Percentiles rank a stretch among this genome's conserved stretches.
Evolutionary conservation across 1,140 invertebrate genomes (phyloP).

Genomic region (Marisa cornuarietis): DNA sequence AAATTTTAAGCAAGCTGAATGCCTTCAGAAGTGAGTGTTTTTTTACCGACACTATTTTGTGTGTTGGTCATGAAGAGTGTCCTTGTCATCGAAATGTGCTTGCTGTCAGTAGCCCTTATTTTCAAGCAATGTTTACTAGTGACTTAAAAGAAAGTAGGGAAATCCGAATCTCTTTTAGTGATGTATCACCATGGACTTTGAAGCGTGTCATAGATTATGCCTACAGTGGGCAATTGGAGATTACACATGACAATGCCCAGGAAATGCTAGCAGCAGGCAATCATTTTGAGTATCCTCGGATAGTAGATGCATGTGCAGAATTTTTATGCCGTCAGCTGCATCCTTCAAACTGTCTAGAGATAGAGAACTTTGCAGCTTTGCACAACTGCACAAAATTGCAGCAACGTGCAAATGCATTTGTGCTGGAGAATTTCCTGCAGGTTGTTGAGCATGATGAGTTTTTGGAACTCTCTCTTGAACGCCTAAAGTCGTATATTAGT

Average conservation of each 20-base stretch:
- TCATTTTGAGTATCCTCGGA: constrained; percentile 66
- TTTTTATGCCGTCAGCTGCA: constrained; percentile 65
- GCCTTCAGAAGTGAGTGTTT: constrained; percentile 46
- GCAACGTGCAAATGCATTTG: constrained; percentile 56
- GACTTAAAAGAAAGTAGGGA: constrained; percentile 64
- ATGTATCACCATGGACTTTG: constrained; percentile 66
- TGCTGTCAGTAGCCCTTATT: constrained; percentile 67
- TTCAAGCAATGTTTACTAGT: constrained; percentile 68
- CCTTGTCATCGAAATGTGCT: constrained; percentile 66
- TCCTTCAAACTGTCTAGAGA: constrained; percentile 66
- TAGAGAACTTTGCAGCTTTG: constrained; percentile 64
- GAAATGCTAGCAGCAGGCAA: constrained; percentile 65
- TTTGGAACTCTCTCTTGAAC: constrained; percentile 60
- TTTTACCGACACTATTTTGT: constrained; percentile 63
- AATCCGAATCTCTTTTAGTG: constrained; percentile 60
- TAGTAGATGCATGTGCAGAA: constrained; percentile 63
- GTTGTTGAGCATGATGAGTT: constrained; percentile 65
- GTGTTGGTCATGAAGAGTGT: constrained; percentile 63
- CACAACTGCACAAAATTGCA: constrained; percentile 62
- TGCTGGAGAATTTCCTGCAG: constrained; percentile 63
- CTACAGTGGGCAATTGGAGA: constrained; percentile 64
- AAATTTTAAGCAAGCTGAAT: constrained; percentile 58
- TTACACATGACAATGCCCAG: constrained; percentile 65
- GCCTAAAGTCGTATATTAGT: constrained; percentile 55
- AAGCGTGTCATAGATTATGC: constrained; percentile 66